Base-by-base conservation (phyloP, 1,140 invertebrate species). In the Diabrotica virgifera region DNA sequence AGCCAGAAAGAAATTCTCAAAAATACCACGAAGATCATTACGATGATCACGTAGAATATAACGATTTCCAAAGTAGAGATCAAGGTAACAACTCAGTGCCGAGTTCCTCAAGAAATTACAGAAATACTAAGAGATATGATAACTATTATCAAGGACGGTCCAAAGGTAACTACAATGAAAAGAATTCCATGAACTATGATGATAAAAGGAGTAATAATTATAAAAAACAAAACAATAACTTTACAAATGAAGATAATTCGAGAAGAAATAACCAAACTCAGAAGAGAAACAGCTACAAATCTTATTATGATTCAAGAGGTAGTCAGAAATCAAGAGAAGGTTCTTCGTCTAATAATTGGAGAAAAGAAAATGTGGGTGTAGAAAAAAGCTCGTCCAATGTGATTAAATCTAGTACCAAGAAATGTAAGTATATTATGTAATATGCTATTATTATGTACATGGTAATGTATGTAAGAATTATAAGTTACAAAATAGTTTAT, bases 341-440 rank as follows among this genome's bases (percentile, higher is more conserved):
- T 36, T 1, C 5, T 36, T 36, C 5, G 6, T 36, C 24, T 6
- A 57, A 7, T 51, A 37, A 59, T 24, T 59, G 58, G 58, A 59
- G 58, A 51, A 59, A 59, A 59, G 12, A n/a, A n/a, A 50, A 38
- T 38, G 12, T 36, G 5, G 38, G 36, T 36, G 5, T n/a, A 24
- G 46, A 35, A 14, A 59, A 59, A 46, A 46, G 5, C n/a, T 46
- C 46, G 0, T 36, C 36, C 8, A 57, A 56, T 56, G 14, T 36
- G 13, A n/a, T 56, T 35, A 59, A 50, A 24, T 14, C n/a, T 14
- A 50, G 38, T 35, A 51, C 9, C 46, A 50, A 59, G 9, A 59
- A 59, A 59, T 14, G 58, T 59, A 5, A 59, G 58, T 59, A 59
- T 58, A n/a, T n/a, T n/a, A n/a, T n/a, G n/a, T n/a, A n/a, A n/a